These are phyloP conservation scores for Machimus atricapillus DNA, from an alignment of 2,888 invertebrate genomes.

Conservation along the genomic window DNA sequence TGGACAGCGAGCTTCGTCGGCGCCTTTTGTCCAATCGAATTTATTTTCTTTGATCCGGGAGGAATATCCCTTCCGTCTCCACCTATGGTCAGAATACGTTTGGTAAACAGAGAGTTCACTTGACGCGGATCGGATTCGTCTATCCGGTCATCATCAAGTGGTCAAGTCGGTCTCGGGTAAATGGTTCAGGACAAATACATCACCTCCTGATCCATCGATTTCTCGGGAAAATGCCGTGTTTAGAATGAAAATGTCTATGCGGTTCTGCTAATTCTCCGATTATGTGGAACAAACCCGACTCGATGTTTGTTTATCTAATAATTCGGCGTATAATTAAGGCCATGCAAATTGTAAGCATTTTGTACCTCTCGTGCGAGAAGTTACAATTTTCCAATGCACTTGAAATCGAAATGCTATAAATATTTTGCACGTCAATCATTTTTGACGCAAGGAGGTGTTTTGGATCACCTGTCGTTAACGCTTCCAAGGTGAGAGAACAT, in stretches of 20 bases:
- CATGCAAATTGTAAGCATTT: background rate
- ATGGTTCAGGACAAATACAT: slow-evolving; percentile 5
- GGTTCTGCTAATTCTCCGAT: slow-evolving; percentile 24
- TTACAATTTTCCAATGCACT: slow-evolving; percentile 28
- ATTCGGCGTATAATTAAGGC: slow-evolving; percentile 28
- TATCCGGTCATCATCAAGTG: slow-evolving; percentile 36
- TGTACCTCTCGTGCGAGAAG: background rate
- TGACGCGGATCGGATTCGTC: slow-evolving; percentile 42
- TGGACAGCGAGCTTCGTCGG: slow-evolving; percentile 42
- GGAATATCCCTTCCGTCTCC: slow-evolving; percentile 11
- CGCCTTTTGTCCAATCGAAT: slow-evolving; percentile 42
- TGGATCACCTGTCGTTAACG: slow-evolving; percentile 12
- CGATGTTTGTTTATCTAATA: slow-evolving; percentile 3
- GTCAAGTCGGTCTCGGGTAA: slow-evolving; percentile 1
- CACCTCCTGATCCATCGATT: background rate
- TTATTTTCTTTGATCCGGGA: slow-evolving; percentile 26
- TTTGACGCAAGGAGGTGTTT: slow-evolving; percentile 23
- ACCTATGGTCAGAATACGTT: slow-evolving; percentile 16
- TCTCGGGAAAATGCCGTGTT: background rate
- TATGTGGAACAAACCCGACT: slow-evolving; percentile 22
- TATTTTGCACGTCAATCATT: slow-evolving; percentile 13
- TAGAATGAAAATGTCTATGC: background rate
- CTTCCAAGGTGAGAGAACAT: slow-evolving; percentile 10
- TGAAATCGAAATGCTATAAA: slow-evolving; percentile 19
- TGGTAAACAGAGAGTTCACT: slow-evolving; percentile 43